phyloP scores from a whole-genome alignment of 2,888 invertebrate genomes.

The Cerastoderma edule region DNA sequence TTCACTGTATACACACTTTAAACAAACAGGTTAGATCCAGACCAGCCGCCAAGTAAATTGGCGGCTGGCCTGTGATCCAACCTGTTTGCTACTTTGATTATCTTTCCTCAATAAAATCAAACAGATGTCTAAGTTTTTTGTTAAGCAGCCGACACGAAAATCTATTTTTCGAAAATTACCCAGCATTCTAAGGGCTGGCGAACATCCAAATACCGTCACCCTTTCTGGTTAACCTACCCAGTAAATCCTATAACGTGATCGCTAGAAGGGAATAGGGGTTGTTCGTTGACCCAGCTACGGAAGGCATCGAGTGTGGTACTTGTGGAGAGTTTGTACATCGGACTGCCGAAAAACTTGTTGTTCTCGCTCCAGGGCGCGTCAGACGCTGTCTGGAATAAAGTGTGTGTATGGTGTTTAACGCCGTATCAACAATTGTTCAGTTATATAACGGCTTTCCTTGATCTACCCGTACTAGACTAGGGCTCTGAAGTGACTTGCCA shows the following conservation, averaged over 20 bases:
- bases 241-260: conserved; percentile 71
- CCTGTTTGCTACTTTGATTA: too few relatives aligned
- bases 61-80: too few relatives aligned
- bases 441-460: too few relatives aligned
- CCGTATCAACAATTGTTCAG: background rate
- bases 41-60: too few relatives aligned
- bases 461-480: too few relatives aligned
- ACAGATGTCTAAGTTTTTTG: too few relatives aligned
- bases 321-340: conserved; percentile 40
- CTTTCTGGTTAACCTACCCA: conserved; percentile 45
- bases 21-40: too few relatives aligned
- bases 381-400: conserved; percentile 37
- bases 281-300: conserved; percentile 55
- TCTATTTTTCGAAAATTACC: too few relatives aligned
- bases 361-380: conserved; percentile 49
- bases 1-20: too few relatives aligned
- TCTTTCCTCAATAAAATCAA: too few relatives aligned
- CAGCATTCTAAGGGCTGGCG: background rate
- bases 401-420: background rate
- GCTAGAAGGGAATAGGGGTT: conserved; percentile 49
- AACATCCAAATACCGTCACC: background rate
- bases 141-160: too few relatives aligned
- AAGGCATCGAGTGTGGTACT: conserved; percentile 52
- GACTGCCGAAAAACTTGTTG: conserved; percentile 17
- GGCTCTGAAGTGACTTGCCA: background rate